Conservation (phyloP, 2,113 vertebrate species). For the Syngnathus floridae region DNA sequence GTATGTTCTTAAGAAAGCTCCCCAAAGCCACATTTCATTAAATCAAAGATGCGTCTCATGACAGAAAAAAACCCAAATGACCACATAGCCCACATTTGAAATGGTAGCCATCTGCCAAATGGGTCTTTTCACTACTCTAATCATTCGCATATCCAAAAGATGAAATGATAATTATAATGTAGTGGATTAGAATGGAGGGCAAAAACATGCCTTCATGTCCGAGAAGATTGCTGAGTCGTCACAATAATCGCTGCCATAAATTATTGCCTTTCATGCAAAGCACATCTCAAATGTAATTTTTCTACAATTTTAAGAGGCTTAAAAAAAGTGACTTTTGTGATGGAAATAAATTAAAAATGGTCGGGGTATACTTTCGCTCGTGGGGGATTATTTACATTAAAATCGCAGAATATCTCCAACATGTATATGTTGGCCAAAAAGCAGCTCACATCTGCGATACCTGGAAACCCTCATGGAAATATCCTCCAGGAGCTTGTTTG, state of each 20-base stretch:
- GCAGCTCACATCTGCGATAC: constrained; percentile 42
- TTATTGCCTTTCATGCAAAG: constrained; percentile 73
- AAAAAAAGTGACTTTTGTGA: constrained; percentile 69
- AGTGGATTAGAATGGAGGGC: constrained; percentile 70
- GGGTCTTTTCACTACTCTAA: constrained; percentile 56
- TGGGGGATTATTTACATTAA: constrained; percentile 56
- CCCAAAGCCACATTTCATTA: constrained; percentile 61
- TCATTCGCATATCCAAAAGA: constrained; percentile 72
- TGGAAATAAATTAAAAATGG: constrained; percentile 65
- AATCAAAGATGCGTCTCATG: constrained; percentile 60
- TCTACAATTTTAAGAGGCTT: constrained; percentile 74
- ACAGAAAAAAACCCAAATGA: constrained; percentile 63
- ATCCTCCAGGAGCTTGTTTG: constrained; percentile 32
- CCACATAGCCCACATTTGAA: constrained; percentile 54
- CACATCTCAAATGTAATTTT: constrained; percentile 68
- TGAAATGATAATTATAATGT: constrained; percentile 76
- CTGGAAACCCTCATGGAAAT: constrained; percentile 37
- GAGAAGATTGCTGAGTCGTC: constrained; percentile 73
- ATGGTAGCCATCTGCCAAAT: constrained; percentile 66
- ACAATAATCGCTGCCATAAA: constrained; percentile 73
- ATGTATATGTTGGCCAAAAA: constrained; percentile 25
- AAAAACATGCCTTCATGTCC: constrained; percentile 70
- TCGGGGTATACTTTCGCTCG: constrained; percentile 60
- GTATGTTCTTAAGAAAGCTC: constrained; percentile 39
- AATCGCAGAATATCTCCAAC: constrained; percentile 52